A percentile compares a stretch with the other conserved stretches of the same genome.
Evolutionary conservation across 2,888 invertebrate genomes (phyloP).

Genomic region (Halictus ligatus): DNA sequence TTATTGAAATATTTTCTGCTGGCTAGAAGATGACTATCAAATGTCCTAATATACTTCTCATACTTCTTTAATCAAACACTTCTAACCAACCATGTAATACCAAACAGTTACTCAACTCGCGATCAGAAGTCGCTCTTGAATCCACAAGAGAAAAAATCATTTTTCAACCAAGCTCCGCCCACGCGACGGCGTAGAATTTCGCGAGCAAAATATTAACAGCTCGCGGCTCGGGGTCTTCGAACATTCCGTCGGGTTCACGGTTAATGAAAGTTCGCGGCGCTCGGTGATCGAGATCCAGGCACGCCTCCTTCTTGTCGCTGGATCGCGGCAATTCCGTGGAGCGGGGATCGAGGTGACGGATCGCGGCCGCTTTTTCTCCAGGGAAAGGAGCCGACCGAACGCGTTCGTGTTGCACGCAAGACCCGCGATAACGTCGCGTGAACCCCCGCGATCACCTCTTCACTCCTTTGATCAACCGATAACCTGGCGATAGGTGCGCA

Average conservation of each 20-base stretch:
- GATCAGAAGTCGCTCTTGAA: neutral
- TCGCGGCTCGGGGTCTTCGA: constrained; percentile 2
- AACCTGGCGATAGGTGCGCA: neutral
- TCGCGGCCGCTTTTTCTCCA: constrained; percentile 35
- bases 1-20: no score
- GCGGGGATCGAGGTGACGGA: constrained; percentile 23
- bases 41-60: no score
- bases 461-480: constrained; percentile 41
- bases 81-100: no score
- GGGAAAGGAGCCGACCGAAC: constrained; percentile 24
- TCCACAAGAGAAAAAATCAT: neutral
- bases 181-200: neutral
- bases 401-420: constrained; percentile 70
- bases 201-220: neutral
- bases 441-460: constrained; percentile 44
- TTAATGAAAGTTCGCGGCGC: constrained; percentile 45
- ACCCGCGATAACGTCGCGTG: constrained; percentile 63
- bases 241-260: constrained; percentile 31
- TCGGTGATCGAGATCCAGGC: constrained; percentile 56
- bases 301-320: constrained; percentile 62
- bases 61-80: no score
- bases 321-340: constrained; percentile 24
- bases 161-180: neutral
- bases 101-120: no score
- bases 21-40: no score